Conservation (phyloP, 2,113 vertebrate genomes). For the Sigmodon hispidus region DNA sequence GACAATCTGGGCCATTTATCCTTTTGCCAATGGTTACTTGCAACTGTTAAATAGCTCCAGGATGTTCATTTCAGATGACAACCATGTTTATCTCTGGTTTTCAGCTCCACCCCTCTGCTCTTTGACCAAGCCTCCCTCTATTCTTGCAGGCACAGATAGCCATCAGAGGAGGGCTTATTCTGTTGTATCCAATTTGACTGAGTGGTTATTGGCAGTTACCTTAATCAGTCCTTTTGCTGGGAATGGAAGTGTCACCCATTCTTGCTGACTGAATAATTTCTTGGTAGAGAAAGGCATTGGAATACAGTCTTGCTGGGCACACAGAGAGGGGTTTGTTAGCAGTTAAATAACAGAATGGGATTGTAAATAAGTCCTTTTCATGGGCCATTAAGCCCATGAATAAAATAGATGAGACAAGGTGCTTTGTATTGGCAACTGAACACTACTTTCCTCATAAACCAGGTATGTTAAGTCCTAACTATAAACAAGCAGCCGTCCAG, state of each 20-base stretch:
- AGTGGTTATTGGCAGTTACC: background rate
- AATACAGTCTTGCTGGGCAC: conserved; percentile 14
- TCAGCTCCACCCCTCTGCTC: background rate
- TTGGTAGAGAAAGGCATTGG: background rate
- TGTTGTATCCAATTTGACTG: background rate
- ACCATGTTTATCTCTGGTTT: background rate
- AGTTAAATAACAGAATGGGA: conserved; percentile 57
- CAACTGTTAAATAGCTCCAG: background rate
- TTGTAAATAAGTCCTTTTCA: conserved; percentile 62
- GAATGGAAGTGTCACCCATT: background rate
- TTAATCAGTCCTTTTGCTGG: background rate
- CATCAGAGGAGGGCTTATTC: background rate
- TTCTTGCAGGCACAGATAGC: background rate
- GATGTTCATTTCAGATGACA: background rate
- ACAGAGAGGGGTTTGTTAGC: conserved; percentile 6
- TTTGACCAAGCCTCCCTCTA: background rate
- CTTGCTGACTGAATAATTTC: conserved; percentile 40
- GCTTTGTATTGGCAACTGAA: conserved; percentile 27
- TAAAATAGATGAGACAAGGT: conserved; percentile 57
- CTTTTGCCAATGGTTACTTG: background rate
- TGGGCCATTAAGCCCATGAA: conserved; percentile 55
- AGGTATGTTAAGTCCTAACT: conserved; percentile 20
- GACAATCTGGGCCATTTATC: background rate
- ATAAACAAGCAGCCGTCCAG: conserved; percentile 7
- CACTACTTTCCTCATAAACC: conserved; percentile 47